Percentiles rank a stretch among this genome's conserved stretches.
These are phyloP conservation scores for Endotricha flammealis DNA, from an alignment of 2,888 invertebrate genomes.

Conservation along the genomic window DNA sequence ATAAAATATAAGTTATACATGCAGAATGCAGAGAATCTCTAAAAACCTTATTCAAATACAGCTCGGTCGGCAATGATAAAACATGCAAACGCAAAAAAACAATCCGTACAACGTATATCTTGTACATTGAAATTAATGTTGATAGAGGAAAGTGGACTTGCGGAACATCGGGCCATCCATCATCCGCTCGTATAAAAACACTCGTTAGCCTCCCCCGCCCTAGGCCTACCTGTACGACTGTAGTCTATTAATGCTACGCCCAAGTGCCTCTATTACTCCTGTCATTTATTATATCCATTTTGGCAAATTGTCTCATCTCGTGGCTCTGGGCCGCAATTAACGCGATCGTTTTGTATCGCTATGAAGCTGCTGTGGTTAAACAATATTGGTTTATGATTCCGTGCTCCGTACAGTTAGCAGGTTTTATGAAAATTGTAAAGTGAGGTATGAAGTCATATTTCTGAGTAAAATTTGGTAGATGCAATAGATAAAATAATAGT, in stretches of 20 bases:
- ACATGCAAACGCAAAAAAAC: constrained; percentile 22
- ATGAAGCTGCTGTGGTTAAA: constrained; percentile 1
- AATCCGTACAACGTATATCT: constrained; percentile 42
- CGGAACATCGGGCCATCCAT: constrained; percentile 57
- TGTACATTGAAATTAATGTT: constrained; percentile 70
- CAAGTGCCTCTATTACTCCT: constrained; percentile 74
- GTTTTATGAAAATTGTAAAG: too few species aligned
- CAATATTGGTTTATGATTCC: not conserved
- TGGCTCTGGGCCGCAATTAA: constrained; percentile 24
- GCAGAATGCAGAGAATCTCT: too few species aligned
- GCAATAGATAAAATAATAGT: too few species aligned
- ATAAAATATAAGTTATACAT: too few species aligned
- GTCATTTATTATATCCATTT: constrained; percentile 77
- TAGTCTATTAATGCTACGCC: constrained; percentile 76
- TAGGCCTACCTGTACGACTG: constrained; percentile 64
- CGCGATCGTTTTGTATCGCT: constrained; percentile 7
- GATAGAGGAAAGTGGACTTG: constrained; percentile 56
- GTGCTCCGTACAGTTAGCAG: too few species aligned
- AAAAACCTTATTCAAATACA: constrained; percentile 12
- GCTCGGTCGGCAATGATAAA: constrained; percentile 7
- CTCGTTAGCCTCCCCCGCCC: constrained; percentile 62
- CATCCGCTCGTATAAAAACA: constrained; percentile 77
- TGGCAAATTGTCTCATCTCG: constrained; percentile 72
- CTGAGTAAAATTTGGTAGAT: too few species aligned
- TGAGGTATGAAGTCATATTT: too few species aligned